A percentile compares a stretch with the other conserved stretches of the same genome.
These are phyloP conservation scores for Eupithecia abbreviata DNA, from an alignment of 2,888 invertebrate species.

Conservation along the genomic window DNA sequence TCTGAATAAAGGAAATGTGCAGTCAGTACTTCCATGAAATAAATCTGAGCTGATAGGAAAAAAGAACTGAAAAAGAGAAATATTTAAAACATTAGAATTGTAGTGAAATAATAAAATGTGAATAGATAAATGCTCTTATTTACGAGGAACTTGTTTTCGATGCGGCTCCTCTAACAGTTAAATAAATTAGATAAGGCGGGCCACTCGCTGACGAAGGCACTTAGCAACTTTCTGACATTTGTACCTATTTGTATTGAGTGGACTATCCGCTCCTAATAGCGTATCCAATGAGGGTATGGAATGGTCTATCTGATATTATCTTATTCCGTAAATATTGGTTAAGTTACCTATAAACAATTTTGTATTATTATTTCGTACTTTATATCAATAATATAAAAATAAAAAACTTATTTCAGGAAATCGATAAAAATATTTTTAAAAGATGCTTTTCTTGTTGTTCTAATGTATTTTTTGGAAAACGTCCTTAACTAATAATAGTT, in stretches of 20 bases:
- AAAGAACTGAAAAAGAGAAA: background rate
- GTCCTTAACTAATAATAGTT: background rate
- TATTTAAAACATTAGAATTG: background rate
- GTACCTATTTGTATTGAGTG: slow-evolving; percentile 58
- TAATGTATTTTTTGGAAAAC: background rate
- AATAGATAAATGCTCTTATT: slow-evolving; percentile 42
- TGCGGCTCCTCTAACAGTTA: slow-evolving; percentile 66
- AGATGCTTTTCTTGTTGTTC: background rate
- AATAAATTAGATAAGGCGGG: slow-evolving; percentile 76
- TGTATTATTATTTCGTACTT: background rate
- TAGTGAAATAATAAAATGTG: slow-evolving; percentile 13
- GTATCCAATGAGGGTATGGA: background rate
- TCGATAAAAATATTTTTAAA: background rate
- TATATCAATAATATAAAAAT: no score
- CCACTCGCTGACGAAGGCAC: slow-evolving; percentile 66
- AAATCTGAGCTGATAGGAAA: background rate
- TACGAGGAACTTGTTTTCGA: slow-evolving; percentile 65
- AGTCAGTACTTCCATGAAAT: slow-evolving; percentile 46
- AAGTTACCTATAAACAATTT: background rate
- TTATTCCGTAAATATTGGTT: background rate
- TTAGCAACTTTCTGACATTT: slow-evolving; percentile 72
- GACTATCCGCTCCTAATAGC: slow-evolving; percentile 26
- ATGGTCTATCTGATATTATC: background rate
- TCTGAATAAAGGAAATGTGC: slow-evolving; percentile 53
- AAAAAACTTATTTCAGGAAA: no score